Conservation (phyloP, 2,888 invertebrate species). For the Eupithecia vulgata region DNA sequence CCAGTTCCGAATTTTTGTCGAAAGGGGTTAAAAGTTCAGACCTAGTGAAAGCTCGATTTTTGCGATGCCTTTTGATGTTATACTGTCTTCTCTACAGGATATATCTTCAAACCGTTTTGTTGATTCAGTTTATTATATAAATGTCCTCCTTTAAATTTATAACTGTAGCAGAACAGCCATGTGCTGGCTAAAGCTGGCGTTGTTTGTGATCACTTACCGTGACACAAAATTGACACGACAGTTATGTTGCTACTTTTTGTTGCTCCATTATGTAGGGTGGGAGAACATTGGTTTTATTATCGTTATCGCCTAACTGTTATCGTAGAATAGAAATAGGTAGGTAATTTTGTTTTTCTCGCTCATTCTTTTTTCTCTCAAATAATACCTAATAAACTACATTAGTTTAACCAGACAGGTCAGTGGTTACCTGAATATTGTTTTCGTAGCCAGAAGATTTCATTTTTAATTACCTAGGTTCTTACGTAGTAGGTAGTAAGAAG, state of each 20-base stretch:
- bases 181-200: slow-evolving; percentile 4
- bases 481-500: too few species aligned
- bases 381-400: neutral
- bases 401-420: neutral
- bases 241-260: slow-evolving; percentile 21
- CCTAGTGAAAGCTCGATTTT: neutral
- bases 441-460: neutral
- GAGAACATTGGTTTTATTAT: neutral
- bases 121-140: neutral
- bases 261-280: neutral
- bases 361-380: neutral
- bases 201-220: slow-evolving; percentile 31
- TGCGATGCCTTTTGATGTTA: neutral
- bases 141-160: neutral
- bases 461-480: neutral
- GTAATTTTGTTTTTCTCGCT: neutral
- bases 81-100: neutral
- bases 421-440: neutral
- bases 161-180: slow-evolving; percentile 6
- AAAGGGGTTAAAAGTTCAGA: neutral
- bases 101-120: neutral
- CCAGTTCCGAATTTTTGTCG: too few species aligned
- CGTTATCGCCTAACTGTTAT: neutral
- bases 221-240: slow-evolving; percentile 32
- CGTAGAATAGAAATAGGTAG: neutral